Percentiles rank a stretch among this genome's conserved stretches.
These are phyloP conservation scores for Sebastiscus albofasciatus DNA, from an alignment of 2,797 vertebrate species.

Conservation along the genomic window DNA sequence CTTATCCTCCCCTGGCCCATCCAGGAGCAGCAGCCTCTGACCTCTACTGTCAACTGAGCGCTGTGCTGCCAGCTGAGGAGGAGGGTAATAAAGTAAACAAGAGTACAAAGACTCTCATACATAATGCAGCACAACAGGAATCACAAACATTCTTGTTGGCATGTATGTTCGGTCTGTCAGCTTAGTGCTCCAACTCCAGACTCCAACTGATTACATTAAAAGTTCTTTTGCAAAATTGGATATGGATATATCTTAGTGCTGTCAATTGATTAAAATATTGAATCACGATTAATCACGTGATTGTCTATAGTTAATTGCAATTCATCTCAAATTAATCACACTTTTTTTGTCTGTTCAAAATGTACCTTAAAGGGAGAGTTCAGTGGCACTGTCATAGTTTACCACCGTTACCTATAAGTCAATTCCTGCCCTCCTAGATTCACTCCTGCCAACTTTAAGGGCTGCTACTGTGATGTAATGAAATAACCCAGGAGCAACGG, in stretches of 20 bases:
- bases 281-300: too few species aligned
- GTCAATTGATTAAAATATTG: accelerated
- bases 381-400: background rate
- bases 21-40: constrained; percentile 44
- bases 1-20: constrained; percentile 16
- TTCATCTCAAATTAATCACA: too few species aligned
- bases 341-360: too few species aligned
- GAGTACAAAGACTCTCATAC: constrained; percentile 30
- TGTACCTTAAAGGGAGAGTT: background rate
- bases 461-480: constrained; percentile 36
- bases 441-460: background rate
- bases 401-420: background rate
- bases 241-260: background rate
- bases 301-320: too few species aligned
- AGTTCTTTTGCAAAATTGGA: background rate
- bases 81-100: constrained; percentile 44
- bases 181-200: background rate
- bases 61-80: constrained; percentile 24
- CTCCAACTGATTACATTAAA: background rate
- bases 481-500: constrained; percentile 46
- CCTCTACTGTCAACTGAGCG: constrained; percentile 41
- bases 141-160: background rate
- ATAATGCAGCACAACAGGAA: background rate
- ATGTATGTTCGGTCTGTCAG: background rate
- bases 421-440: constrained; percentile 13